Percentiles rank a stretch among this genome's conserved stretches.
phyloP scores from a whole-genome alignment of 2,113 vertebrate species.

The Alaudala cheleensis region DNA sequence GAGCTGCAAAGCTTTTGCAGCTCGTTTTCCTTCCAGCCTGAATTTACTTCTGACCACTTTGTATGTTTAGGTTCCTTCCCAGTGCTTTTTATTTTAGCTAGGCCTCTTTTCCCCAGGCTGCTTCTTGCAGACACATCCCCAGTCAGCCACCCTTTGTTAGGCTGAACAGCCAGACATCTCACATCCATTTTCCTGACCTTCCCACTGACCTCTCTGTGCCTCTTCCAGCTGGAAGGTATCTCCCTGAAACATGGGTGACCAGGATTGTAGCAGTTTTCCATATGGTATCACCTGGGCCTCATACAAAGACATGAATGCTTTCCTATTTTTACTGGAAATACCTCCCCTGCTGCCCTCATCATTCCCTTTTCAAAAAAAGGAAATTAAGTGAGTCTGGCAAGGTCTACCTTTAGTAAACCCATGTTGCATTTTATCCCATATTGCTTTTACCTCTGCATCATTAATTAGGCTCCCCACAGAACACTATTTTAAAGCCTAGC shows the following conservation, averaged over 20 bases:
- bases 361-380: background rate
- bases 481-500: constrained; percentile 8
- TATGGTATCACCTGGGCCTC: constrained; percentile 49
- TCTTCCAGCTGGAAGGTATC: constrained; percentile 39
- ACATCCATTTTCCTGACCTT: constrained; percentile 36
- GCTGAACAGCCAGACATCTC: background rate
- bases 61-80: background rate
- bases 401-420: constrained; percentile 48
- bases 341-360: constrained; percentile 16
- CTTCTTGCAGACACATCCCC: accelerated
- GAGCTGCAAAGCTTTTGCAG: background rate
- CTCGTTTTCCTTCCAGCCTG: background rate
- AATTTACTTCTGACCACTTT: background rate
- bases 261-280: constrained; percentile 40
- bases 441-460: constrained; percentile 62
- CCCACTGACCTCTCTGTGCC: background rate
- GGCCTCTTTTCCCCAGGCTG: background rate
- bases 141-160: background rate
- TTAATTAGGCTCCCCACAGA: constrained; percentile 61
- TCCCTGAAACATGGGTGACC: background rate
- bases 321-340: constrained; percentile 41
- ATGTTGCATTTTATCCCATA: constrained; percentile 54
- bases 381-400: constrained; percentile 38
- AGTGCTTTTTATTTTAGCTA: background rate
- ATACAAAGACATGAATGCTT: background rate